phyloP scores from a whole-genome alignment of 2,797 vertebrate species.

The Phrynocephalus forsythii region DNA sequence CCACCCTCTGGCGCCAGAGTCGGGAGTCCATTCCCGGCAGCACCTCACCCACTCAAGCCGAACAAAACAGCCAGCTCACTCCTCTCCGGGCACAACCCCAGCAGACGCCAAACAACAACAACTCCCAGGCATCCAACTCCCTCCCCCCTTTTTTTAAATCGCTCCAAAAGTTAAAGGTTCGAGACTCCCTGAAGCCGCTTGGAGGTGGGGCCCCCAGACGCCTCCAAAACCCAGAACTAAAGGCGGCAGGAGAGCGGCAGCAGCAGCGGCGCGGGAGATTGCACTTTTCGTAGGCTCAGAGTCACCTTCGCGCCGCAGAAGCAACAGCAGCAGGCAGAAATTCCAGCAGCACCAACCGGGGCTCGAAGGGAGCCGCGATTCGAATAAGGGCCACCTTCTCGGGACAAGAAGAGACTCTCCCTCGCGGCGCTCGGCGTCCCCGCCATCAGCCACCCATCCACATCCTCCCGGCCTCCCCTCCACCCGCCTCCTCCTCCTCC shows the following conservation, averaged over 20 bases:
- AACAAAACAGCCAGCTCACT: background rate
- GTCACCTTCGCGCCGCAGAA: background rate
- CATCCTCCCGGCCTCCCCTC: background rate
- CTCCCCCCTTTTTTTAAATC: background rate
- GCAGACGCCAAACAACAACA: no score
- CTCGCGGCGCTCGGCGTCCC: no score
- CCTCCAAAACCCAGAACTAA: no score
- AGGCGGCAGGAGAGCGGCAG: background rate
- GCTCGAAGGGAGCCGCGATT: background rate
- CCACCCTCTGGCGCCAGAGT: background rate
- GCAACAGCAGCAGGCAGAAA: background rate
- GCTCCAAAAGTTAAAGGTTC: background rate
- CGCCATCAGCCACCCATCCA: no score
- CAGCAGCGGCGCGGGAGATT: background rate
- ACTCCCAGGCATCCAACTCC: no score
- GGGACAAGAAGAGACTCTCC: background rate
- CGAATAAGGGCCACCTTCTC: background rate
- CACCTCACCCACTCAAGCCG: no score
- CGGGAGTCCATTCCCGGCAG: background rate
- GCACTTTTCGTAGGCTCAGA: background rate
- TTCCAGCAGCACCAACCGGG: background rate
- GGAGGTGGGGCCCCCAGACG: background rate
- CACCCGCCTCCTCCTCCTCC: no score
- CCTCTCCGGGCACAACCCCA: no score
- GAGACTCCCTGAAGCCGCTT: background rate